Percentiles rank a stretch among this genome's conserved stretches.
phyloP scores from a whole-genome alignment of 2,113 vertebrate genomes.

The human region DNA sequence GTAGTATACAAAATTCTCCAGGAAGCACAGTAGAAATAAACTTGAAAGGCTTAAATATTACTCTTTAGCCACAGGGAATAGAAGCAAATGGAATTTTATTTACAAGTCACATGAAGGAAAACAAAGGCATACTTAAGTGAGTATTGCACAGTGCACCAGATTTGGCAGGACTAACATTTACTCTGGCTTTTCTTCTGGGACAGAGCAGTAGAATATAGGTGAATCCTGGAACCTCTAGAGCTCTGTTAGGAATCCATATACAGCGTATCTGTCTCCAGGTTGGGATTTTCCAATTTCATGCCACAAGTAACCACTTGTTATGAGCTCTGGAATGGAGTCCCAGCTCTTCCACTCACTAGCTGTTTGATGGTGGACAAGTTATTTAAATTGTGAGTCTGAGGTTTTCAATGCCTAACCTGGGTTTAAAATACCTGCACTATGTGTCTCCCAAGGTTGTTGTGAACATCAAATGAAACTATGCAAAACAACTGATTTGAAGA shows the following conservation, averaged over 20 bases:
- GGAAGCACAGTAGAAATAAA: constrained; percentile 61
- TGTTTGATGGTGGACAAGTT: background rate
- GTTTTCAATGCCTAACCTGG: background rate
- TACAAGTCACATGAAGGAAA: constrained; percentile 59
- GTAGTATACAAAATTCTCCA: constrained; percentile 58
- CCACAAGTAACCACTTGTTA: background rate
- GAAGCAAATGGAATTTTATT: constrained; percentile 62
- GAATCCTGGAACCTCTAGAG: background rate
- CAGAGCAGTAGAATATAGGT: background rate
- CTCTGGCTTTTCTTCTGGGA: background rate
- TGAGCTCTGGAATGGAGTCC: background rate
- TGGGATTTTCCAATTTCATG: background rate
- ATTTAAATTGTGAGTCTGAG: background rate
- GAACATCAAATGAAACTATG: background rate
- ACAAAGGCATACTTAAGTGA: background rate
- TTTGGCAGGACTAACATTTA: background rate
- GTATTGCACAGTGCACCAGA: background rate
- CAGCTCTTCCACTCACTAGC: background rate
- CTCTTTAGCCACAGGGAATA: constrained; percentile 56
- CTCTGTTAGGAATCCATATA: background rate
- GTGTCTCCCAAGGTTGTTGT: background rate
- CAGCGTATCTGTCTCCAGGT: background rate
- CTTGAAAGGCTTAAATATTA: constrained; percentile 49
- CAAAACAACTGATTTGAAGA: background rate
- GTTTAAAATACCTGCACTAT: background rate